phyloP scores from a whole-genome alignment of 2,888 invertebrate species.

The Anodontia alba region DNA sequence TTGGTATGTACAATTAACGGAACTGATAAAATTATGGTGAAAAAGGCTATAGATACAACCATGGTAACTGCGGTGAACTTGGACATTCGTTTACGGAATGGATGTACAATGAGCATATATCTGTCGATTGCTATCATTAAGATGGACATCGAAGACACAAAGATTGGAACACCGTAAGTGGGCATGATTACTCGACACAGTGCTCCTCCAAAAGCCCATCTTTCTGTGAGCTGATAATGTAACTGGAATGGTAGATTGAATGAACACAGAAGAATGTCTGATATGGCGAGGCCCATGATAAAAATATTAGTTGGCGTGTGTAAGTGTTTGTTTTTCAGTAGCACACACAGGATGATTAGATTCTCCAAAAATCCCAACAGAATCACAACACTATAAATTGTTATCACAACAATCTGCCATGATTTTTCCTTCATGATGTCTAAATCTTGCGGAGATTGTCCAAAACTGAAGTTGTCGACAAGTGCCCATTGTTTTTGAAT shows the following conservation, averaged over 20 bases:
- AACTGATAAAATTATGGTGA: conserved; percentile 76
- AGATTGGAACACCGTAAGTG: conserved; percentile 83
- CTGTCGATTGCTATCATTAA: conserved; percentile 83
- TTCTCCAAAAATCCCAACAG: conserved; percentile 81
- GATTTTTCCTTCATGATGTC: conserved; percentile 74
- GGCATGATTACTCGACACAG: conserved; percentile 82
- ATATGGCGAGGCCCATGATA: conserved; percentile 80
- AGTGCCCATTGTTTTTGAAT: conserved; percentile 86
- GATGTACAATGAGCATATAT: conserved; percentile 83
- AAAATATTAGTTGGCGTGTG: conserved; percentile 83
- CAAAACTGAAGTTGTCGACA: conserved; percentile 65
- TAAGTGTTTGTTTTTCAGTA: conserved; percentile 75
- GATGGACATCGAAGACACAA: conserved; percentile 82
- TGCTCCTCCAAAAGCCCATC: conserved; percentile 82
- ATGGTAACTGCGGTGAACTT: conserved; percentile 72
- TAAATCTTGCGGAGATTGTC: conserved; percentile 71
- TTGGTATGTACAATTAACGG: conserved; percentile 80
- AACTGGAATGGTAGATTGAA: conserved; percentile 83
- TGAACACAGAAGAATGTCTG: conserved; percentile 81
- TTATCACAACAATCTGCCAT: conserved; percentile 78
- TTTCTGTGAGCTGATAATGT: conserved; percentile 82
- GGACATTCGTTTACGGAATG: conserved; percentile 78
- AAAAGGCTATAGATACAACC: conserved; percentile 67
- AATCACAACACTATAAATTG: conserved; percentile 80
- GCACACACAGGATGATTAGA: conserved; percentile 78